Conservation (phyloP, 2,797 vertebrate species). For the Chelmon rostratus region DNA sequence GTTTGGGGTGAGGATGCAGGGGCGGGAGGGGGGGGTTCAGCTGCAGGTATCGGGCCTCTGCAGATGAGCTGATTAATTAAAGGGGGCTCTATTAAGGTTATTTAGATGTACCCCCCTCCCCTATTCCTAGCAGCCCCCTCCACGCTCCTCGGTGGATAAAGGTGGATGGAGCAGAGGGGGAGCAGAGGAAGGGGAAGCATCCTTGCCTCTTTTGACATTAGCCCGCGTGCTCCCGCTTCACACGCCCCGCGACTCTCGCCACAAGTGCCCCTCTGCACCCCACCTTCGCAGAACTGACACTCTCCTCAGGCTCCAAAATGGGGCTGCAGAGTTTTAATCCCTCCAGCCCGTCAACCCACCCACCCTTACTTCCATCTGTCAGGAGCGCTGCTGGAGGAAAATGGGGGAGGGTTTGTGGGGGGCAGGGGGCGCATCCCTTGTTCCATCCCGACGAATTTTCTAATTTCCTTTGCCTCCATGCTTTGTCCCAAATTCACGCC, state of each 20-base stretch:
- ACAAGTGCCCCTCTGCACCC: constrained; percentile 77
- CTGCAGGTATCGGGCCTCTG: constrained; percentile 84
- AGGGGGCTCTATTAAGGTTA: constrained; percentile 86
- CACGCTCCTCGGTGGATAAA: constrained; percentile 72
- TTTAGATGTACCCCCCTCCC: constrained; percentile 74
- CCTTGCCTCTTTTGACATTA: constrained; percentile 82
- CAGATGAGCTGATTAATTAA: constrained; percentile 88
- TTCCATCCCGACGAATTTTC: constrained; percentile 86
- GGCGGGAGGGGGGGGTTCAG: constrained; percentile 55
- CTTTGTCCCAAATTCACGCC: constrained; percentile 87
- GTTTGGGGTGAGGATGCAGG: constrained; percentile 71
- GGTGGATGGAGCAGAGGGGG: constrained; percentile 64
- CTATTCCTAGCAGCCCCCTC: constrained; percentile 50
- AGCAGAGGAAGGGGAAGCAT: constrained; percentile 56
- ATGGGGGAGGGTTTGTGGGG: constrained; percentile 34
- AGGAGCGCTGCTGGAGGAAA: constrained; percentile 82
- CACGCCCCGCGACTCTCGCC: constrained; percentile 67
- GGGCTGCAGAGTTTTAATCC: constrained; percentile 84
- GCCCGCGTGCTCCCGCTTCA: constrained; percentile 64
- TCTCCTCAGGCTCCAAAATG: constrained; percentile 79
- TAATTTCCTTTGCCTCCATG: constrained; percentile 87
- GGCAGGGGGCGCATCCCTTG: constrained; percentile 80
- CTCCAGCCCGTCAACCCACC: constrained; percentile 75
- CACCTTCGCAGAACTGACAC: constrained; percentile 71
- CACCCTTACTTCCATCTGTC: constrained; percentile 86